A percentile compares a stretch with the other conserved stretches of the same genome.
Conservation (phyloP, 2,888 invertebrate genomes). For the Cryptosula pallasiana region DNA sequence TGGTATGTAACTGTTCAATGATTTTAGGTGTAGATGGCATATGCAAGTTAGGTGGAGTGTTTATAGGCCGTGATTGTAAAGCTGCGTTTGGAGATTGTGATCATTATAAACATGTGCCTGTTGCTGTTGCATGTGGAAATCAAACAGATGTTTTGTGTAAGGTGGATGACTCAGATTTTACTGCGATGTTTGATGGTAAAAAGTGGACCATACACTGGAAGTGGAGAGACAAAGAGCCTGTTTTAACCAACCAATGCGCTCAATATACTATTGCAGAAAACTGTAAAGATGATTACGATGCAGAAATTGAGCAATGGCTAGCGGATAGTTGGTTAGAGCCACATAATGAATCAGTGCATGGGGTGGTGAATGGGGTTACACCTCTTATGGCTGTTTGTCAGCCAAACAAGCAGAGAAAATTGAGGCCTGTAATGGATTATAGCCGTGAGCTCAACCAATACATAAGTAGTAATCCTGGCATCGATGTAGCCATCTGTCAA, state of each 20-base stretch:
- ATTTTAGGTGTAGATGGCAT: conserved; percentile 2
- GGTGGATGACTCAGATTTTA: conserved; percentile 16
- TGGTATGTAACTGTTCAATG: background rate
- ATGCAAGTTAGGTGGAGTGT: background rate
- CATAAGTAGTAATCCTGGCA: conserved; percentile 15
- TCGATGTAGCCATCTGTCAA: conserved; percentile 19
- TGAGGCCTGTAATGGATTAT: conserved; percentile 26
- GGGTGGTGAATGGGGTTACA: conserved; percentile 5
- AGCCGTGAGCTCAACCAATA: conserved; percentile 23
- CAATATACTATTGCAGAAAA: background rate
- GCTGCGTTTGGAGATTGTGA: background rate
- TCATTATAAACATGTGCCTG: background rate
- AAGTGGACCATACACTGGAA: conserved; percentile 1
- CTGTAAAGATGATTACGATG: background rate
- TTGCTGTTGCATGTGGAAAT: background rate
- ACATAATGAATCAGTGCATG: conserved; percentile 14
- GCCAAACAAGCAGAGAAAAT: conserved; percentile 21
- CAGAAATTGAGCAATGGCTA: conserved; percentile 12
- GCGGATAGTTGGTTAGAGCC: background rate
- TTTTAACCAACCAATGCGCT: background rate
- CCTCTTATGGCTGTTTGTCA: conserved; percentile 26
- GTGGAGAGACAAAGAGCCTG: background rate
- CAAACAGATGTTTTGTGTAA: background rate
- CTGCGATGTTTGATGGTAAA: background rate
- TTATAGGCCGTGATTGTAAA: background rate